phyloP scores from a whole-genome alignment of 2,113 vertebrate genomes.

The Colistium nudipinnis region DNA sequence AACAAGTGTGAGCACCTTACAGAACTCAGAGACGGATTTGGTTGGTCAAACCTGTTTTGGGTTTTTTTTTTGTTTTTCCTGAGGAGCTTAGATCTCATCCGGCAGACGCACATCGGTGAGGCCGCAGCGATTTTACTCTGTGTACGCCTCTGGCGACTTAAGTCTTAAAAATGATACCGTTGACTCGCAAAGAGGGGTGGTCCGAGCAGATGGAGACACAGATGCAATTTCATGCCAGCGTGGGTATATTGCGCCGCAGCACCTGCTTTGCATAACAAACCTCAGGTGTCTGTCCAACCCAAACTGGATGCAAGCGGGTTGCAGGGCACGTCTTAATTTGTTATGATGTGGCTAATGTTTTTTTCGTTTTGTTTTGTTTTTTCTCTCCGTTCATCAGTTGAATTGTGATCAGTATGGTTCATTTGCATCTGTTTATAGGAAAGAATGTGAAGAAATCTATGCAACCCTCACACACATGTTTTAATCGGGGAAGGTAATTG shows the following conservation, averaged over 20 bases:
- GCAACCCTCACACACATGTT: neutral
- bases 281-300: neutral
- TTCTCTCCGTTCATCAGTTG: too few species aligned
- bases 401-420: too few species aligned
- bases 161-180: slow-evolving; percentile 4
- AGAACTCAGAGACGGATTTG: neutral
- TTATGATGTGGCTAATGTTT: neutral
- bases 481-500: too few species aligned
- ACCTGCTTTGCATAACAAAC: slow-evolving; percentile 23
- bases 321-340: neutral
- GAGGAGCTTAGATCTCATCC: neutral
- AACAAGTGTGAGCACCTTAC: neutral
- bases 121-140: neutral
- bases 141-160: neutral
- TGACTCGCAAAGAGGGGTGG: neutral
- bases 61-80: neutral
- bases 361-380: too few species aligned
- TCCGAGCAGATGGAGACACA: slow-evolving; percentile 27
- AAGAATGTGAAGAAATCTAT: neutral
- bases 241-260: neutral
- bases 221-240: slow-evolving; percentile 17
- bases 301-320: neutral
- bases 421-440: neutral
- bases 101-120: neutral
- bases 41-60: neutral